Evolutionary conservation across 1,140 invertebrate genomes (phyloP).

Genomic region (Mercenaria mercenaria): DNA sequence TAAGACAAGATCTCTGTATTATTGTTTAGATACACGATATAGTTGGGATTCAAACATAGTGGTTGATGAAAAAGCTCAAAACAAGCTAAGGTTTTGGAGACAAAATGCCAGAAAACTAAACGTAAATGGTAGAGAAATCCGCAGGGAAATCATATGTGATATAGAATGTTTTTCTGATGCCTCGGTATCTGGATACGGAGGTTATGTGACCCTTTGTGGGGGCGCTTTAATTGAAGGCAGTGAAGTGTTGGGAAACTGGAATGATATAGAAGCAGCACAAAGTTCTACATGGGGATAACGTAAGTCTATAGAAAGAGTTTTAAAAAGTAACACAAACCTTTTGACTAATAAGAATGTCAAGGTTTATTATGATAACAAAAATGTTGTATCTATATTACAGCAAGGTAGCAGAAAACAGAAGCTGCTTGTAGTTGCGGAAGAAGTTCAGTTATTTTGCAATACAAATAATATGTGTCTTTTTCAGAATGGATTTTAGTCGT

Average conservation of each 20-base stretch:
- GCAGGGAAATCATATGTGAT: background rate
- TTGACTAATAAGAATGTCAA: background rate
- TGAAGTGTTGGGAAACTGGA: conserved; percentile 1
- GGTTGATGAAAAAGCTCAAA: background rate
- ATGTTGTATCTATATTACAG: background rate
- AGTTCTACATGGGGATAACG: conserved; percentile 32
- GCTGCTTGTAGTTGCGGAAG: background rate
- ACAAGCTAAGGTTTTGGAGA: background rate
- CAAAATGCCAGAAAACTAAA: background rate
- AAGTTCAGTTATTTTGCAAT: background rate
- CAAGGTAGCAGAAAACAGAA: conserved; percentile 7
- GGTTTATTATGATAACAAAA: conserved; percentile 26
- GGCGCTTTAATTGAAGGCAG: background rate
- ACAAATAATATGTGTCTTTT: background rate
- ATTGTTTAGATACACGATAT: conserved; percentile 5
- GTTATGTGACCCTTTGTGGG: background rate
- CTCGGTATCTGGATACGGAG: background rate
- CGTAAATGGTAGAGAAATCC: background rate
- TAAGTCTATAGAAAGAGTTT: background rate
- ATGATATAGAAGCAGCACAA: background rate
- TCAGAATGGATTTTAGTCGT: conserved; percentile 44
- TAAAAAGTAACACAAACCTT: background rate
- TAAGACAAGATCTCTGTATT: conserved; percentile 33
- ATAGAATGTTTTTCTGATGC: background rate
- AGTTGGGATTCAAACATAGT: conserved; percentile 6